Conservation (phyloP, 2,113 vertebrate genomes). For the Caranx melampygus region DNA sequence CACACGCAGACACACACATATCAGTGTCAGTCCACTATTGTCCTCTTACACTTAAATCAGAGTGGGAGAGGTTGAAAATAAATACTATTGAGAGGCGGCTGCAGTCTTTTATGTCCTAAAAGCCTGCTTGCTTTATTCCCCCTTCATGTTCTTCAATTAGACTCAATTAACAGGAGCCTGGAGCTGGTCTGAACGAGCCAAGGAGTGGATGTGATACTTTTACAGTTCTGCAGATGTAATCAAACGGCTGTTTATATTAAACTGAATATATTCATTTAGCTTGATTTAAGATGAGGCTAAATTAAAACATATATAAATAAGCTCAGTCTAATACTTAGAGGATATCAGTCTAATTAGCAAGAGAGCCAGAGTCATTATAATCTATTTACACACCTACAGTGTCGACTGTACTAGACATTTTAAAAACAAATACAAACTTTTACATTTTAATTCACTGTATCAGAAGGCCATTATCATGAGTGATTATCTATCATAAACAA, state of each 20-base stretch:
- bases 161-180: constrained; percentile 77
- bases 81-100: constrained; percentile 73
- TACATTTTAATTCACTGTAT: neutral
- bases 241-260: constrained; percentile 10
- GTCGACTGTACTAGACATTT: neutral
- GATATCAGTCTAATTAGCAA: neutral
- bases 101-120: constrained; percentile 77
- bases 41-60: constrained; percentile 76
- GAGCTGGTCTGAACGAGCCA: constrained; percentile 55
- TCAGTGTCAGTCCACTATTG: constrained; percentile 73
- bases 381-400: neutral
- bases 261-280: constrained; percentile 17
- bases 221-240: constrained; percentile 24
- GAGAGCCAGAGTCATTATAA: neutral
- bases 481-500: neutral
- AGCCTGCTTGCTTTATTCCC: constrained; percentile 70
- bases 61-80: constrained; percentile 79
- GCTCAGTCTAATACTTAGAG: neutral
- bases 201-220: constrained; percentile 6
- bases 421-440: neutral
- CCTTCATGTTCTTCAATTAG: constrained; percentile 80
- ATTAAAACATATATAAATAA: neutral
- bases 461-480: neutral
- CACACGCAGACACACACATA: constrained; percentile 75
- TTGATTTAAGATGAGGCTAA: constrained; percentile 16